Evolutionary conservation across 2,113 vertebrate genomes (phyloP), one percentile per base, ranked within the genome.

Genomic region (Ifrita kowaldi): DNA sequence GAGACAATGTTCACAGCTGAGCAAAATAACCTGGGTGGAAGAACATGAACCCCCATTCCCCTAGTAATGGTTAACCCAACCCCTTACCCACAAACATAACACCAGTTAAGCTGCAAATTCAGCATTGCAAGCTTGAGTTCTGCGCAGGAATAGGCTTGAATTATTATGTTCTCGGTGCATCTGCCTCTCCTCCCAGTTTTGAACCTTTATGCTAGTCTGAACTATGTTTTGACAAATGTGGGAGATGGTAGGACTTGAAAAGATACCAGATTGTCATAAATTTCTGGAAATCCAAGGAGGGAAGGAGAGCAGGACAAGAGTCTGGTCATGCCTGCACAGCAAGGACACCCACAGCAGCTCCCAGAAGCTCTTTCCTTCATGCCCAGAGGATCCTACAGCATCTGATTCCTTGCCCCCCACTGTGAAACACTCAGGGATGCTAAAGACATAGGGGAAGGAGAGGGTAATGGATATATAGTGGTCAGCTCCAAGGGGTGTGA

Each of bases 41-140:
- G 84, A 95, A 94, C 21, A 46, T 13, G 26, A 53, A 60, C 42
- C n/a, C 47, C 37, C 18, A 33, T 68, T 77, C 35, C 85, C 37
- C 67, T 42, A 32, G 88, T 96, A 97, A 94, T 77, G 73, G 86
- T 94, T 97, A 97, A 95, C 63, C 11, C 22, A 79, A 96, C 55
- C 41, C 59, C 52, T 77, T 88, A 79, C 63, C 64, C 77, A 88
- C 19, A 57, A 68, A 73, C 11, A 17, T 75, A 83, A 91, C 68
- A 93, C 18, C 86, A 92, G 18, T 78, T 88, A 60, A 28, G 22
- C 92, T 82, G 75, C 69, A 93, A 84, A 96, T 90, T 84, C 78
- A 82, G 79, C 70, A 50, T 15, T 95, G 80, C 91, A 92, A 96
- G 92, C 50, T 91, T 83, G 93, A 76, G 28, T 46, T 65, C 55